Conservation (phyloP, 2,113 vertebrate genomes). For the Psammodynastes pulverulentus region DNA sequence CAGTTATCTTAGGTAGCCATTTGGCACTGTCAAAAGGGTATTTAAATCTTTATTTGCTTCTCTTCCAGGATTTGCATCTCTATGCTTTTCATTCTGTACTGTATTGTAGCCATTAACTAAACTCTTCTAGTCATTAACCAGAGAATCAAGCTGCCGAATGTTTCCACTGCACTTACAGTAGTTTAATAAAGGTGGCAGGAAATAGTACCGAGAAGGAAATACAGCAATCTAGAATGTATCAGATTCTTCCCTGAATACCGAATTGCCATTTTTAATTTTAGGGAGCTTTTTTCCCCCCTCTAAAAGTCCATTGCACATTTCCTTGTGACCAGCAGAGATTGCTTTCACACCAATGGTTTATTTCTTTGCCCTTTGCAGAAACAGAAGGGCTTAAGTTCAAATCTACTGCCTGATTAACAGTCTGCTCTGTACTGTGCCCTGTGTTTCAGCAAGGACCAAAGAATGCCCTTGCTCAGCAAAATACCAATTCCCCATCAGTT, state of each 20-base stretch:
- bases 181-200: conserved; percentile 35
- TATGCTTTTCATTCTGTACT: neutral
- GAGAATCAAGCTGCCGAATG: conserved; percentile 36
- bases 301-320: conserved; percentile 13
- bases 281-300: neutral
- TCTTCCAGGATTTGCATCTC: conserved; percentile 49
- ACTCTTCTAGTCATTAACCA: conserved; percentile 31
- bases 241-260: conserved; percentile 36
- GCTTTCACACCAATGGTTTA: conserved; percentile 29
- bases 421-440: neutral
- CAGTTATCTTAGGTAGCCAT: too few species aligned
- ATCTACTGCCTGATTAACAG: neutral
- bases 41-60: conserved; percentile 47
- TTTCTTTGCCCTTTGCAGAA: neutral
- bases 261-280: conserved; percentile 40
- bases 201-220: conserved; percentile 49
- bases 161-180: conserved; percentile 30
- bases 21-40: conserved; percentile 30
- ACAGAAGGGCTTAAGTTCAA: neutral
- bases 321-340: conserved; percentile 20
- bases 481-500: neutral
- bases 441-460: conserved; percentile 27
- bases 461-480: neutral
- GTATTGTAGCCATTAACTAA: conserved; percentile 1
- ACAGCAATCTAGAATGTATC: conserved; percentile 25